Percentiles rank a stretch among this genome's conserved stretches.
phyloP scores from a whole-genome alignment of 2,113 vertebrate species.

The Otocyon megalotis region DNA sequence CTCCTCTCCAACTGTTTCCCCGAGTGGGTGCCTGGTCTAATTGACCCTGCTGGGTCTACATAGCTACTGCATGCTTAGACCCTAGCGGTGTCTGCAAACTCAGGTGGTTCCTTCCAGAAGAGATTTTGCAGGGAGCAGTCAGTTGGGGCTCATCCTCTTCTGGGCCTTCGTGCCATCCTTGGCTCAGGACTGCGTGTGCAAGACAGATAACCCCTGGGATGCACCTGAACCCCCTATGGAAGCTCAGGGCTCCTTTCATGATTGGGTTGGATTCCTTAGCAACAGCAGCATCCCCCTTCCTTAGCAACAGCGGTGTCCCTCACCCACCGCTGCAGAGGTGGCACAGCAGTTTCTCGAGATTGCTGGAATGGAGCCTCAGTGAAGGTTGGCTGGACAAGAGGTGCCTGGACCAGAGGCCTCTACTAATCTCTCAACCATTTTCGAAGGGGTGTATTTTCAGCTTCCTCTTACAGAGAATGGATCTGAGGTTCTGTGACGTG shows the following conservation, averaged over 20 bases:
- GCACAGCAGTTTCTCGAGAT: accelerated
- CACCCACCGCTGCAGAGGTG: accelerated
- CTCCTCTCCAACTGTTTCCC: background rate
- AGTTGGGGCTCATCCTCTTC: accelerated
- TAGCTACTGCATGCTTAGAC: background rate
- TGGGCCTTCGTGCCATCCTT: accelerated
- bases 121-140: accelerated
- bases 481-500: background rate
- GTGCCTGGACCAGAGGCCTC: background rate
- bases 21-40: accelerated
- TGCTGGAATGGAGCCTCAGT: accelerated
- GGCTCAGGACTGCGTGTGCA: accelerated
- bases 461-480: background rate
- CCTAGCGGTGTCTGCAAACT: accelerated
- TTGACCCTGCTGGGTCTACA: background rate
- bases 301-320: background rate
- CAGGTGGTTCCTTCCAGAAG: accelerated
- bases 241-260: accelerated
- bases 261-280: accelerated
- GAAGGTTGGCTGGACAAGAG: too few relatives aligned
- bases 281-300: background rate
- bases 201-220: accelerated
- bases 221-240: accelerated
- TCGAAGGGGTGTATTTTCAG: background rate
- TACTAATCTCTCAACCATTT: background rate